Evolutionary conservation across 2,113 vertebrate species (phyloP).

Genomic region (Corythornis vintsioides): DNA sequence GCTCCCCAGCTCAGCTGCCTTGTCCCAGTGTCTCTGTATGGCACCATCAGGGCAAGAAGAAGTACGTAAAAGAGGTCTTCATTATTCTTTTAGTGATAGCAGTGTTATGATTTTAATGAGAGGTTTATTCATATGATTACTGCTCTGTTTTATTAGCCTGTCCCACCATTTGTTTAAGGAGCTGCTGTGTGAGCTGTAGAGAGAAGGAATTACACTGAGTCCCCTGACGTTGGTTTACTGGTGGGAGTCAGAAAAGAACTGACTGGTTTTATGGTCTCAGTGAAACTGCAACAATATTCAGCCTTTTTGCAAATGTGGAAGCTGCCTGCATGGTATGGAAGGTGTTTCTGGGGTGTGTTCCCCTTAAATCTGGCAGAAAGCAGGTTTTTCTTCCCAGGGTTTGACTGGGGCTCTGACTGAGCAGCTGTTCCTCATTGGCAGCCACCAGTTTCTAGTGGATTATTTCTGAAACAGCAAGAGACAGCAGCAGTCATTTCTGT

Average conservation of each 20-base stretch:
- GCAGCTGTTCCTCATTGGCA: slow-evolving; percentile 35
- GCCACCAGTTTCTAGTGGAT: background rate
- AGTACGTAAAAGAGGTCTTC: background rate
- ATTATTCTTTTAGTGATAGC: background rate
- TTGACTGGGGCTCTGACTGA: slow-evolving; percentile 25
- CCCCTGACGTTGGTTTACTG: background rate
- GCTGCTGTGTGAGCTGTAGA: background rate
- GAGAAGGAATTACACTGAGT: background rate
- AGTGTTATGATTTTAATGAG: slow-evolving; percentile 9
- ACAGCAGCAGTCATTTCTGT: slow-evolving; percentile 31
- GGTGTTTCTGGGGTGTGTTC: background rate
- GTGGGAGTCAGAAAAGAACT: background rate
- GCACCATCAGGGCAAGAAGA: background rate
- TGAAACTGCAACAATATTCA: background rate
- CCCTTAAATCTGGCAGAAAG: background rate
- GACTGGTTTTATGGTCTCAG: background rate
- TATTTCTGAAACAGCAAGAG: slow-evolving; percentile 42
- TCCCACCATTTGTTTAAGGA: background rate
- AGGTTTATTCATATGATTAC: background rate
- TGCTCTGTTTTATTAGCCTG: background rate
- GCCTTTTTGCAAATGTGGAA: background rate
- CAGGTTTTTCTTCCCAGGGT: background rate
- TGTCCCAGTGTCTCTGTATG: background rate
- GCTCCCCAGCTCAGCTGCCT: accelerated
- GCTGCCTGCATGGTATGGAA: background rate